Conservation (phyloP, 2,113 vertebrate species). For the Lanius ludovicianus region DNA sequence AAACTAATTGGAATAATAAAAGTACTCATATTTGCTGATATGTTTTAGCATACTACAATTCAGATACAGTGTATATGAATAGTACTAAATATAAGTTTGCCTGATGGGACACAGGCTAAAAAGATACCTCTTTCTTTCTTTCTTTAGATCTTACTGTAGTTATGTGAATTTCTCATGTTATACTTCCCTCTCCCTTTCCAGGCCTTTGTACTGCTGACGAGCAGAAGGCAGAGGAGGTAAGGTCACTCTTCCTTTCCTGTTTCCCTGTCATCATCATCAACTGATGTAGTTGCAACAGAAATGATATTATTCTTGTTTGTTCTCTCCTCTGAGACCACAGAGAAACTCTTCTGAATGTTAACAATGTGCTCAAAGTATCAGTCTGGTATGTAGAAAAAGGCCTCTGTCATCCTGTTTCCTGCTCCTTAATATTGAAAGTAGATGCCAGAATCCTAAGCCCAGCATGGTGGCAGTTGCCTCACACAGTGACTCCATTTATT, state of each 20-base stretch:
- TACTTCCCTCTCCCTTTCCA: neutral
- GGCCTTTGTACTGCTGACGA: neutral
- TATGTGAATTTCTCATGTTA: neutral
- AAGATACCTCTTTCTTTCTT: neutral
- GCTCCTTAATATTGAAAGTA: neutral
- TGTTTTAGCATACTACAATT: neutral
- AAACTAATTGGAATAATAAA: conserved; percentile 26
- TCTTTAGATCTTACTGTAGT: neutral
- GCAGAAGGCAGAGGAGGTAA: conserved; percentile 24
- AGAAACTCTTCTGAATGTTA: conserved; percentile 20
- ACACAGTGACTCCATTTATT: neutral
- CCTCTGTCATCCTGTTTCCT: conserved; percentile 21
- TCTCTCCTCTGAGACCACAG: neutral
- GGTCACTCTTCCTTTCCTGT: neutral
- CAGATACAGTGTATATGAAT: neutral
- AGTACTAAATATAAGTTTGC: neutral
- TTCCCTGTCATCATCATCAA: neutral
- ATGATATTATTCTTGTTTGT: neutral
- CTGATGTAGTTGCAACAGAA: conserved; percentile 8
- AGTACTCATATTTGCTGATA: neutral
- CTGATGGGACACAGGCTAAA: neutral
- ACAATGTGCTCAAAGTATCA: neutral
- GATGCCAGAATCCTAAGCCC: neutral
- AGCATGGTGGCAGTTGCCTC: neutral
- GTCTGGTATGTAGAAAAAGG: neutral